A percentile compares a stretch with the other conserved stretches of the same genome.
Evolutionary conservation across 2,888 invertebrate genomes (phyloP).

Genomic region (Drosophila mimica): DNA sequence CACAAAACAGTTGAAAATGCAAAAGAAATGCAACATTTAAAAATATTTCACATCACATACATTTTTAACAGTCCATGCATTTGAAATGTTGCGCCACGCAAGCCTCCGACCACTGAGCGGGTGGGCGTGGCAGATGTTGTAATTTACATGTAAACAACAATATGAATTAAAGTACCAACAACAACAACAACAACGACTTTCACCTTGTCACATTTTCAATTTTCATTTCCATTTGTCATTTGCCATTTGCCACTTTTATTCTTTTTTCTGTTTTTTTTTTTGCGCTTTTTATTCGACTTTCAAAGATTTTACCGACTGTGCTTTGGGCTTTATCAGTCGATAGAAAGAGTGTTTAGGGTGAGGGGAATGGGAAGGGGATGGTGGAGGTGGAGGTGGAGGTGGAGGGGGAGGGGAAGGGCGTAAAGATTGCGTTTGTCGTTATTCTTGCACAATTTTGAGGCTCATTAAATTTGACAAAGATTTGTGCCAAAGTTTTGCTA

Average conservation of each 20-base stretch:
- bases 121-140: slow-evolving; percentile 59
- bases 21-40: slow-evolving; percentile 46
- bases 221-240: slow-evolving; percentile 58
- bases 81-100: slow-evolving; percentile 58
- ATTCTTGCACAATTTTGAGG: slow-evolving; percentile 67
- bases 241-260: slow-evolving; percentile 19
- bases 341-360: slow-evolving; percentile 24
- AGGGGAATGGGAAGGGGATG: too few relatives aligned
- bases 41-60: slow-evolving; percentile 69
- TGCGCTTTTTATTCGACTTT: slow-evolving; percentile 22
- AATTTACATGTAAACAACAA: slow-evolving; percentile 74
- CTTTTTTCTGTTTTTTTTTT: not conserved
- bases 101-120: slow-evolving; percentile 12
- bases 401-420: too few relatives aligned
- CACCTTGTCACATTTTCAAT: slow-evolving; percentile 78
- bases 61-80: slow-evolving; percentile 78
- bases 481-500: slow-evolving; percentile 63
- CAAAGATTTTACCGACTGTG: slow-evolving; percentile 67
- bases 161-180: slow-evolving; percentile 33
- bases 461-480: slow-evolving; percentile 80
- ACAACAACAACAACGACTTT: slow-evolving; percentile 43
- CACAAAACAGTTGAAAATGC: slow-evolving; percentile 27
- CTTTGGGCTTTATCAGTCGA: slow-evolving; percentile 34
- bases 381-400: too few relatives aligned
- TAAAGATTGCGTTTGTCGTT: slow-evolving; percentile 26